Percentiles rank a stretch among this genome's conserved stretches.
Evolutionary conservation across 2,888 invertebrate species (phyloP).

Genomic region (Drosophila putrida): DNA sequence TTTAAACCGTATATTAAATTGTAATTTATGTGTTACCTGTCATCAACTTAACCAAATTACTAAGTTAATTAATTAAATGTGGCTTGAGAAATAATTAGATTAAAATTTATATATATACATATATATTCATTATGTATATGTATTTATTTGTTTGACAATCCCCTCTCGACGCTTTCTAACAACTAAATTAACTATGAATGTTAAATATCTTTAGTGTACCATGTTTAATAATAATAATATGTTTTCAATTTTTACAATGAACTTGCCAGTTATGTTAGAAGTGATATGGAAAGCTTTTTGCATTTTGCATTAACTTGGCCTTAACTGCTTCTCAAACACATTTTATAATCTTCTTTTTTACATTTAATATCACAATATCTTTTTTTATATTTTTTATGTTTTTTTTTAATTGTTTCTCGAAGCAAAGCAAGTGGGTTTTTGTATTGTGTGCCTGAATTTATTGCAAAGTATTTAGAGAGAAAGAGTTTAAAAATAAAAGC

Average conservation of each 20-base stretch:
- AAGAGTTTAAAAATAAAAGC: constrained; percentile 35
- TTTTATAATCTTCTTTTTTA: constrained; percentile 53
- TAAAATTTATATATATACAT: constrained; percentile 29
- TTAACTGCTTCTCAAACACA: constrained; percentile 48
- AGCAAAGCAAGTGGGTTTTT: constrained; percentile 62
- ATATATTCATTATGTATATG: constrained; percentile 19
- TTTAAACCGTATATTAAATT: constrained; percentile 52
- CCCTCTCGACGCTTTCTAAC: constrained; percentile 47
- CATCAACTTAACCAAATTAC: constrained; percentile 59
- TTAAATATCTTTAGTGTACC: constrained; percentile 55
- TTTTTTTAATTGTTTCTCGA: constrained; percentile 50
- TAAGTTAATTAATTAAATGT: constrained; percentile 56
- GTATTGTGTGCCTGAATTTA: constrained; percentile 38
- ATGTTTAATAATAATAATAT: constrained; percentile 16
- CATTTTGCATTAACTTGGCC: constrained; percentile 34
- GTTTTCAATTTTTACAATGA: constrained; percentile 47
- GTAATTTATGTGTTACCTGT: constrained; percentile 52
- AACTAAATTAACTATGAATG: constrained; percentile 79
- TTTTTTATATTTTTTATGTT: constrained; percentile 49
- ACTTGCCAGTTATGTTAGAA: constrained; percentile 58
- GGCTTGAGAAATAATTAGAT: constrained; percentile 54
- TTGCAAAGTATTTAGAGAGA: constrained; percentile 53
- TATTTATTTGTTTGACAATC: constrained; percentile 58
- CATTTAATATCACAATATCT: constrained; percentile 81
- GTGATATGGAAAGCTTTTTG: constrained; percentile 80